Evolutionary conservation across 2,113 vertebrate genomes (phyloP).

Genomic region (Pseudorhombus dupliciocellatus): DNA sequence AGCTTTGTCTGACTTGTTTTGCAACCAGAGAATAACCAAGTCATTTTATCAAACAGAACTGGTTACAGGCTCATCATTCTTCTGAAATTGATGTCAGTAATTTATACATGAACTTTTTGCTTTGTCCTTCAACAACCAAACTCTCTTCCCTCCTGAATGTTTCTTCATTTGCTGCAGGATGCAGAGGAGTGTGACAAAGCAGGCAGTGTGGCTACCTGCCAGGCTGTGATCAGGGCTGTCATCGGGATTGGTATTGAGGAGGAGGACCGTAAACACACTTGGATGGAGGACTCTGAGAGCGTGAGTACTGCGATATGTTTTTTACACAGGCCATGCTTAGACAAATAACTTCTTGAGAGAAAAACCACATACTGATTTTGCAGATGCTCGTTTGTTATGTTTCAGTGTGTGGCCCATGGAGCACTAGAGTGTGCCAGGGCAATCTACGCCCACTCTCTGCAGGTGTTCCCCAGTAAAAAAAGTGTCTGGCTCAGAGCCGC

Average conservation of each 20-base stretch:
- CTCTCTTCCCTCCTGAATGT: not conserved
- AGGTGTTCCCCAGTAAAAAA: conserved; percentile 98
- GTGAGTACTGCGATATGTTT: conserved; percentile 69
- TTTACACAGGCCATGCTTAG: not conserved
- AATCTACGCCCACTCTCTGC: conserved; percentile 95
- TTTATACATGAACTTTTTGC: not conserved
- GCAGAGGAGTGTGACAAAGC: conserved; percentile 98
- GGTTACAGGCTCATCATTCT: not conserved
- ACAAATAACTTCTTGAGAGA: not conserved
- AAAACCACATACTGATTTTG: not conserved
- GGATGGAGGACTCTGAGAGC: conserved; percentile 99
- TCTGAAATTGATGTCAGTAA: not conserved
- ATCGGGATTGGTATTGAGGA: conserved; percentile 98
- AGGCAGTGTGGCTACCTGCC: conserved; percentile 95
- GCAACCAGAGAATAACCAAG: conserved; percentile 13
- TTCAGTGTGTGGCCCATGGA: conserved; percentile 93
- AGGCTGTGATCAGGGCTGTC: conserved; percentile 93
- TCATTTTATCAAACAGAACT: not conserved
- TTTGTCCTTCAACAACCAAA: not conserved
- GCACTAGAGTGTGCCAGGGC: conserved; percentile 96
- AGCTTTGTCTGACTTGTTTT: conserved; percentile 42
- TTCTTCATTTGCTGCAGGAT: conserved; percentile 81
- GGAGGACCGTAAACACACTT: conserved; percentile 97
- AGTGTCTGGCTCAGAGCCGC: conserved; percentile 97
- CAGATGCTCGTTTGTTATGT: conserved; percentile 25